These are phyloP conservation scores for Lynx canadensis DNA, from an alignment of 2,113 vertebrate species.

Conservation along the genomic window DNA sequence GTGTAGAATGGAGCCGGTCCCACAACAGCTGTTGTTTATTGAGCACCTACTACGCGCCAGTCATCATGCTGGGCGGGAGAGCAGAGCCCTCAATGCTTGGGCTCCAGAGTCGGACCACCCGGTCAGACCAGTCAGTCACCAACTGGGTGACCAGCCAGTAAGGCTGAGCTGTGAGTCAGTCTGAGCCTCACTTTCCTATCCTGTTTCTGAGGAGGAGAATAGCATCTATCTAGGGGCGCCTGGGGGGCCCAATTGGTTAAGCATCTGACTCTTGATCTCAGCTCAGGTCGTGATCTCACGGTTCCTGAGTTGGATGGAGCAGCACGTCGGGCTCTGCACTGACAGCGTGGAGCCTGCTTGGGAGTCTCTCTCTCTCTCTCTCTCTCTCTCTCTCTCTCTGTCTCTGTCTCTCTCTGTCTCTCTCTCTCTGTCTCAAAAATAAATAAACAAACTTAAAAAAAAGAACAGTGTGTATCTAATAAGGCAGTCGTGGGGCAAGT, in stretches of 20 bases:
- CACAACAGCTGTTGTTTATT: accelerated
- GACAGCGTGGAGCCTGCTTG: too few relatives aligned
- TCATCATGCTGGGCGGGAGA: not conserved
- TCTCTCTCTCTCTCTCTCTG: accelerated
- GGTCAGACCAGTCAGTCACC: accelerated
- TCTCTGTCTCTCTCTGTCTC: too few relatives aligned
- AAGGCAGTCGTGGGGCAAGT: not conserved
- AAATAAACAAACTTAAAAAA: too few relatives aligned
- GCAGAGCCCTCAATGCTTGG: accelerated
- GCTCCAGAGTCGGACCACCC: not conserved
- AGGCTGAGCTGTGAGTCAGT: not conserved
- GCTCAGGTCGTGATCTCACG: too few relatives aligned
- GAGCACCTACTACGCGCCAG: not conserved
- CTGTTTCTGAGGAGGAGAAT: accelerated
- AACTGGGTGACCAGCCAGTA: not conserved
- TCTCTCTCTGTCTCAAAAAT: too few relatives aligned
- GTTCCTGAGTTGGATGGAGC: too few relatives aligned
- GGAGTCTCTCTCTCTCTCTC: too few relatives aligned
- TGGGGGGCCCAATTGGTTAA: too few relatives aligned
- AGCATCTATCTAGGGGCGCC: accelerated
- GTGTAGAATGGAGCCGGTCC: not conserved
- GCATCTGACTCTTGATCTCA: too few relatives aligned
- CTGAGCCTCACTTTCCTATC: not conserved
- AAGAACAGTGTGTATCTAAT: accelerated
- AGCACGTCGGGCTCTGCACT: too few relatives aligned